Percentiles rank a stretch among this genome's conserved stretches.
These are phyloP conservation scores for Oophaga pumilio DNA, from an alignment of 2,113 vertebrate species.

Conservation along the genomic window DNA sequence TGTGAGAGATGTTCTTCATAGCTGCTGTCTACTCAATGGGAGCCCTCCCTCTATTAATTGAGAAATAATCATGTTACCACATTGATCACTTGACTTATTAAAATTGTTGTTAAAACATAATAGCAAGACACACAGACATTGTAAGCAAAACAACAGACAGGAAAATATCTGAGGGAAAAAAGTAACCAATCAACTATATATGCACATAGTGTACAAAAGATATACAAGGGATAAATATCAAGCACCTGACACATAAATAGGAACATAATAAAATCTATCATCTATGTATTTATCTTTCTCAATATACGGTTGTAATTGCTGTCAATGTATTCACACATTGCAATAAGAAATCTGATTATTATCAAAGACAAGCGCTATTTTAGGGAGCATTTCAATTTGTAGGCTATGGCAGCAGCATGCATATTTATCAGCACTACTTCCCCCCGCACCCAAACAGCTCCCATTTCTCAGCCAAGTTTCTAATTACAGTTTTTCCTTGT, in stretches of 20 bases:
- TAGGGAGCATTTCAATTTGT: slow-evolving; percentile 20
- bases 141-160: no score
- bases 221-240: not conserved
- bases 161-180: no score
- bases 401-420: slow-evolving; percentile 45
- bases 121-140: no score
- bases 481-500: slow-evolving; percentile 56
- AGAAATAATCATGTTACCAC: not conserved
- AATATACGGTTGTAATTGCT: not conserved
- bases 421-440: slow-evolving; percentile 56
- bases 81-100: no score
- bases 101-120: no score
- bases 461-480: slow-evolving; percentile 51
- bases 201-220: no score
- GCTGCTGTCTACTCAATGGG: not conserved
- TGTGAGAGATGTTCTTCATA: not conserved
- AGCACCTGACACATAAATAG: not conserved
- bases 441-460: slow-evolving; percentile 58
- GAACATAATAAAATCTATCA: not conserved
- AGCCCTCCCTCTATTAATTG: not conserved
- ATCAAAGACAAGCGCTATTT: slow-evolving; percentile 26
- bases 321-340: not conserved
- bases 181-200: no score
- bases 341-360: slow-evolving; percentile 18
- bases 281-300: not conserved